These are phyloP conservation scores for Bombus sibiricus DNA, from an alignment of 1,140 invertebrate genomes.

Conservation along the genomic window DNA sequence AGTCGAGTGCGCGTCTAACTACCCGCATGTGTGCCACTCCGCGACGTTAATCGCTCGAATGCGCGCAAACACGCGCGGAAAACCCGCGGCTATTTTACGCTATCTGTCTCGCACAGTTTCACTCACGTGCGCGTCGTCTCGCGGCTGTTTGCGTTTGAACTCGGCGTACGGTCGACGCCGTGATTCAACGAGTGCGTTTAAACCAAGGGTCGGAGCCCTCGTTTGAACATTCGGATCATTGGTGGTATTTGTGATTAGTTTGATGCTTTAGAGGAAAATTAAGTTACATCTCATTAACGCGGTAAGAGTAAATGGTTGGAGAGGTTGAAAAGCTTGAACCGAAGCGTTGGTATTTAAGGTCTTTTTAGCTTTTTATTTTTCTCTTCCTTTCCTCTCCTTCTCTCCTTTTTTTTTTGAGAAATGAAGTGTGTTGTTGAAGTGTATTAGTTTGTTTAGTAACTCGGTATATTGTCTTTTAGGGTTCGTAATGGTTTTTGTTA, in stretches of 20 bases:
- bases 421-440: too few relatives aligned
- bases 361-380: too few relatives aligned
- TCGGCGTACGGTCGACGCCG: background rate
- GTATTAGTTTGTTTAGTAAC: too few relatives aligned
- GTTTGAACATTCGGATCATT: background rate
- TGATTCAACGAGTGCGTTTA: background rate
- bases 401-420: too few relatives aligned
- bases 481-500: too few relatives aligned
- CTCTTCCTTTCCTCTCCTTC: too few relatives aligned
- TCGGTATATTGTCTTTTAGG: too few relatives aligned
- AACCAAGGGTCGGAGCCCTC: background rate
- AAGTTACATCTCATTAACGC: too few relatives aligned
- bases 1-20: slow-evolving; percentile 37
- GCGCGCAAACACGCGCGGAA: slow-evolving; percentile 24
- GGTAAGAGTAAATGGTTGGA: too few relatives aligned
- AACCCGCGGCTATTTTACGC: slow-evolving; percentile 12
- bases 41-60: slow-evolving; percentile 34
- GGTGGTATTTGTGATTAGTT: background rate
- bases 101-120: background rate
- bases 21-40: slow-evolving; percentile 11
- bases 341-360: too few relatives aligned
- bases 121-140: background rate
- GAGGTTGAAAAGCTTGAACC: too few relatives aligned
- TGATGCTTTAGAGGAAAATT: too few relatives aligned
- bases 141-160: background rate